Percentiles rank a stretch among this genome's conserved stretches.
Conservation (phyloP, 2,888 invertebrate genomes). For the Anoncus sp. region DNA sequence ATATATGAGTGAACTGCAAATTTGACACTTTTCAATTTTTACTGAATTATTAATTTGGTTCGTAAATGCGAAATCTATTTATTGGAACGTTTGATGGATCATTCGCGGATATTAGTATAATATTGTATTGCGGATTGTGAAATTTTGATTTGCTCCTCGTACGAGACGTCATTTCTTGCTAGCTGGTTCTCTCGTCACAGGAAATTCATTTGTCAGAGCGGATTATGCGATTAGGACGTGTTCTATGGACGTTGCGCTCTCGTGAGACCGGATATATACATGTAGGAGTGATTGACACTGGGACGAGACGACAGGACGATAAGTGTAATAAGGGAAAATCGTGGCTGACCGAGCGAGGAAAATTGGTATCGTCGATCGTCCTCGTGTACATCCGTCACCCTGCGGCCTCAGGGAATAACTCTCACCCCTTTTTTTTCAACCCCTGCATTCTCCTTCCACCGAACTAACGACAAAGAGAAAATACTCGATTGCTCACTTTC, state of each 20-base stretch:
- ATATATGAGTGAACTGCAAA: too few relatives aligned
- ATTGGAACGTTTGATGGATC: not conserved
- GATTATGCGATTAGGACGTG: constrained; percentile 66
- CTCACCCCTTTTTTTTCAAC: constrained; percentile 26
- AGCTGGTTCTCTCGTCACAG: constrained; percentile 6
- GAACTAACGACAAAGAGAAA: not conserved
- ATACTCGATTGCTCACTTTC: constrained; percentile 13
- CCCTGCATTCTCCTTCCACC: not conserved
- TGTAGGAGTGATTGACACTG: constrained; percentile 68
- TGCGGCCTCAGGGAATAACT: constrained; percentile 28
- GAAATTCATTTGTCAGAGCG: constrained; percentile 69
- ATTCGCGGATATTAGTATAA: not conserved
- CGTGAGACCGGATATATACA: constrained; percentile 32
- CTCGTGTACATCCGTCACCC: constrained; percentile 17
- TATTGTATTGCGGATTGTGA: not conserved
- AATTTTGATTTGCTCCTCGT: not conserved
- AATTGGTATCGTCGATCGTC: constrained; percentile 62
- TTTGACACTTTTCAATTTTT: too few relatives aligned
- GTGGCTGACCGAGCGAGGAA: constrained; percentile 70
- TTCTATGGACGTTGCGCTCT: constrained; percentile 17
- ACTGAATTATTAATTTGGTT: not conserved
- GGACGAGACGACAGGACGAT: constrained; percentile 48
- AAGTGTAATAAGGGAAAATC: constrained; percentile 75
- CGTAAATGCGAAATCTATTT: too few relatives aligned
- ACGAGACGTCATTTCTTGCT: not conserved